phyloP scores from a whole-genome alignment of 92 coral and sea anemone genomes.

The Muricea muricata region DNA sequence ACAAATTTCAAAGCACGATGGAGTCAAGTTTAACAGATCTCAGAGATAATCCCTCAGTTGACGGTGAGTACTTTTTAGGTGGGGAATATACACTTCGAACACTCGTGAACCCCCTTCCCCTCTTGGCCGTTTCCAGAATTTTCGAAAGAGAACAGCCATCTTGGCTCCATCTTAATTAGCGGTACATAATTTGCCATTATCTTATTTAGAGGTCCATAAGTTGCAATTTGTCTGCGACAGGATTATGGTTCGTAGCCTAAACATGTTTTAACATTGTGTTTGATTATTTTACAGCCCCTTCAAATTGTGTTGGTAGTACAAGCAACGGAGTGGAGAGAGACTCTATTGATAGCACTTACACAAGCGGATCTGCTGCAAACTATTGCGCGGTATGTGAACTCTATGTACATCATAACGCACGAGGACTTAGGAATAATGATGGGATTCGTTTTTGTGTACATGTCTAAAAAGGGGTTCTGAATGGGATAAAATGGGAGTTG shows the following conservation, averaged over 20 bases:
- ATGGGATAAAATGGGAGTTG: too few species aligned
- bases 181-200: too few species aligned
- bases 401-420: too few species aligned
- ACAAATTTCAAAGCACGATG: slow-evolving; percentile 99
- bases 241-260: background rate
- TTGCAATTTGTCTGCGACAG: background rate
- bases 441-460: too few species aligned
- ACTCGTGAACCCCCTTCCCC: too few species aligned
- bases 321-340: background rate
- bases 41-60: slow-evolving; percentile 87
- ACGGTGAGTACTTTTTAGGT: slow-evolving; percentile 59
- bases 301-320: slow-evolving; percentile 11
- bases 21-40: slow-evolving; percentile 86
- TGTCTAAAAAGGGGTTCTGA: too few species aligned
- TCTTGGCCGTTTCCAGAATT: too few species aligned
- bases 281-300: slow-evolving; percentile 2
- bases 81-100: too few species aligned
- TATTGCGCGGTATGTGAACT: background rate
- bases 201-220: too few species aligned
- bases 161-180: too few species aligned
- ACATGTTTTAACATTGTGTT: background rate
- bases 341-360: slow-evolving; percentile 9
- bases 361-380: slow-evolving; percentile 31
- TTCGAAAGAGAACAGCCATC: too few species aligned
- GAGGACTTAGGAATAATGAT: too few species aligned